Evolutionary conservation across 2,113 vertebrate species (phyloP), one percentile per base, ranked within the genome.

Genomic region (Megaceryle torquata): DNA sequence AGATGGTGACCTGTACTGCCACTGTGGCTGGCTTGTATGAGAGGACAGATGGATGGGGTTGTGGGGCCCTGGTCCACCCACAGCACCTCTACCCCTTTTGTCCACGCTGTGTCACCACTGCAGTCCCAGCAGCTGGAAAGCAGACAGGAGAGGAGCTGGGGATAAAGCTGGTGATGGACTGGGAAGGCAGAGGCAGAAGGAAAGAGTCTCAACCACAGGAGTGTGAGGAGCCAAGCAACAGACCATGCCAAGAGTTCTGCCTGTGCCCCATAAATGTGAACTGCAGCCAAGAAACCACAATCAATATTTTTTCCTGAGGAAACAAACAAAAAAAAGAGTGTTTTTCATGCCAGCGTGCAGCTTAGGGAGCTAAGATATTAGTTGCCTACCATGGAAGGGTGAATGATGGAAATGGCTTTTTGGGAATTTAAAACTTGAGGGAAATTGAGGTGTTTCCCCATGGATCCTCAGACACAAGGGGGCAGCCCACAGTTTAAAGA

Each of bases 181-280:
- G 14, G 18, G 25, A 88, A 63, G 82, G n/a, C 25, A 86, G 68
- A 69, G 33, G 51, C 51, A 81, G 60, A 60, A 94, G 31, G 21
- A 65, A 70, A 56, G 14, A 44, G 5, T 24, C 18, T 70, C 26
- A 79, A 24, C 29, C 44, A 44, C n/a, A n/a, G 70, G 48, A 7
- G 25, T 9, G 56, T 61, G 51, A 81, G 33, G 26, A 64, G 6
- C 24, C 29, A 25, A 70, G 63, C 33, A 22, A 41, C 7, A 60
- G 63, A 65, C 39, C 28, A 35, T 44, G 53, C 14, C 39, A 46
- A 51, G 41, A 33, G 5, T n/a, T 81, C 50, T 63, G 8, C 1
- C 0, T 24, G 17, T 29, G 20, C 31, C 54, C n/a, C 1, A 3
- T 63, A 56, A 85, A 71, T 33, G 33, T 0, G 0, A 86, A 24